phyloP scores from a whole-genome alignment of 2,888 invertebrate genomes.

The Drosophila macrospina region DNA sequence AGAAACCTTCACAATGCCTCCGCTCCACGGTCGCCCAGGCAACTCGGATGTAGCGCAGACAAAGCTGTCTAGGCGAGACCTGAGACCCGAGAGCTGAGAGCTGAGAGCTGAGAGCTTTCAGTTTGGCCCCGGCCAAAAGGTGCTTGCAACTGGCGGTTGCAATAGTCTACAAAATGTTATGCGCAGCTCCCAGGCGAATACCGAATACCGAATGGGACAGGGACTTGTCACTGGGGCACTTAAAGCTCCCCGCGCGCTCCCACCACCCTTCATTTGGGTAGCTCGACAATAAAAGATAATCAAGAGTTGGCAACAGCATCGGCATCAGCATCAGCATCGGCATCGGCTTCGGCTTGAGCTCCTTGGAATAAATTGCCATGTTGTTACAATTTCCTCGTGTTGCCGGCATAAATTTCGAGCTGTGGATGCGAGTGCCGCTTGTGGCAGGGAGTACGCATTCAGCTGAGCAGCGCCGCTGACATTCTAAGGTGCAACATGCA shows the following conservation, averaged over 20 bases:
- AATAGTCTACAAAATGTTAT: constrained; percentile 70
- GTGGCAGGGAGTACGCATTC: constrained; percentile 62
- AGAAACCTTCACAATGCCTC: neutral
- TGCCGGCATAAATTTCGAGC: constrained; percentile 73
- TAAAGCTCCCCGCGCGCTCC: constrained; percentile 36
- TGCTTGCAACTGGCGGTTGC: constrained; percentile 30
- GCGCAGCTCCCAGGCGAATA: constrained; percentile 59
- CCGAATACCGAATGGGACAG: constrained; percentile 48
- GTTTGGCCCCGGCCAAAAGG: constrained; percentile 13
- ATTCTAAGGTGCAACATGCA: constrained; percentile 85
- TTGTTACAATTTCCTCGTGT: constrained; percentile 81
- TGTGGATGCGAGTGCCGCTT: constrained; percentile 6
- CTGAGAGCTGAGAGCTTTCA: constrained; percentile 15
- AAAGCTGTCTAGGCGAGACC: constrained; percentile 26
- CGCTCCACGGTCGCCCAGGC: neutral
- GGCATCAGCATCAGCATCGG: constrained; percentile 12
- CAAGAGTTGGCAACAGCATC: constrained; percentile 29
- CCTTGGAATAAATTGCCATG: constrained; percentile 79
- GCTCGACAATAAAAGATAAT: constrained; percentile 69
- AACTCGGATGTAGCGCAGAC: constrained; percentile 11
- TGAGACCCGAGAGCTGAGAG: constrained; percentile 15
- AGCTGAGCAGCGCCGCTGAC: constrained; percentile 54
- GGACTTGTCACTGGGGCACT: constrained; percentile 56
- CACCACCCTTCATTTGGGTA: constrained; percentile 17
- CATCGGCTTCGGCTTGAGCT: constrained; percentile 27